Evolutionary conservation across 1,140 invertebrate species (phyloP).

Genomic region (Battus philenor): DNA sequence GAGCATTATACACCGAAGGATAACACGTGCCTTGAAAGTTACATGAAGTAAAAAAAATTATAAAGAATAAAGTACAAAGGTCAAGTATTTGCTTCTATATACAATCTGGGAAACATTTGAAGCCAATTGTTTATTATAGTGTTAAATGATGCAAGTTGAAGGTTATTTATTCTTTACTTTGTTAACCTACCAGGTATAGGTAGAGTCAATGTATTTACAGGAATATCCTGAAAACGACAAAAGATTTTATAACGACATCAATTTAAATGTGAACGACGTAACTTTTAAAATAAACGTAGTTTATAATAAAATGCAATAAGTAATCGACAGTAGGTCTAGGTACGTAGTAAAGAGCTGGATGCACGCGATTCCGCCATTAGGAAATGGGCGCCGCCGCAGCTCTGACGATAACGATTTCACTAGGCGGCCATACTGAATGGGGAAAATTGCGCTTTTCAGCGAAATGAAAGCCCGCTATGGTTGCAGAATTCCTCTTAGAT

Average conservation of each 20-base stretch:
- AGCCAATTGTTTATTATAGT: too few relatives aligned
- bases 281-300: neutral
- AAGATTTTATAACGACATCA: too few relatives aligned
- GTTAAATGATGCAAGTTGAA: too few relatives aligned
- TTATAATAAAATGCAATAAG: conserved; percentile 16
- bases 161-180: too few relatives aligned
- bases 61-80: too few relatives aligned
- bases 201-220: too few relatives aligned
- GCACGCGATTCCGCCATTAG: conserved; percentile 65
- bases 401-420: conserved; percentile 63
- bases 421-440: conserved; percentile 59
- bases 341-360: conserved; percentile 52
- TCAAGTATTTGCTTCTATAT: too few relatives aligned
- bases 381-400: conserved; percentile 55
- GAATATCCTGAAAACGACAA: too few relatives aligned
- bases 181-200: too few relatives aligned
- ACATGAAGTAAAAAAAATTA: conserved; percentile 14
- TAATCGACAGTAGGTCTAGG: conserved; percentile 27
- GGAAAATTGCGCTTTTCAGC: conserved; percentile 71
- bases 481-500: conserved; percentile 51
- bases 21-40: conserved; percentile 9
- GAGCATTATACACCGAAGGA: conserved; percentile 10
- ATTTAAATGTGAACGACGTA: neutral
- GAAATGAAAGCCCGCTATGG: conserved; percentile 60
- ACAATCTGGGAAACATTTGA: too few relatives aligned